Conservation (phyloP, 2,888 invertebrate genomes). For the Mycalesis mineus region DNA sequence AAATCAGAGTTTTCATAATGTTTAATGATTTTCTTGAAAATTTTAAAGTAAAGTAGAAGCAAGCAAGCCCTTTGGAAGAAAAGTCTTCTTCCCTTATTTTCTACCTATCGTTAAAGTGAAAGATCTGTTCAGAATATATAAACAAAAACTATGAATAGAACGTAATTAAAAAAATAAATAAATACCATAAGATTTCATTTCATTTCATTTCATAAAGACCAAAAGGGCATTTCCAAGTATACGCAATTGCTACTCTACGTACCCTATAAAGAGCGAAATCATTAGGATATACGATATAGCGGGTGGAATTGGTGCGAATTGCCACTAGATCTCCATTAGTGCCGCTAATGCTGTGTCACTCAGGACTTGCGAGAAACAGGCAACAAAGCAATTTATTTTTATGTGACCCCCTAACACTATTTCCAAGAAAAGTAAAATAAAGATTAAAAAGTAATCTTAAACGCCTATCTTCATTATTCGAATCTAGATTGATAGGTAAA, state of each 20-base stretch:
- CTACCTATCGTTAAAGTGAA: too few relatives aligned
- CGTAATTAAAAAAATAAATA: background rate
- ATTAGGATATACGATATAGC: slow-evolving; percentile 38
- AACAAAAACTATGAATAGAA: background rate
- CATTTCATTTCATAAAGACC: too few relatives aligned
- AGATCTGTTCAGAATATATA: too few relatives aligned
- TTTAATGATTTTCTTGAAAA: too few relatives aligned
- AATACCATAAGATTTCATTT: slow-evolving; percentile 8
- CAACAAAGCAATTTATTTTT: slow-evolving; percentile 1
- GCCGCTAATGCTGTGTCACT: slow-evolving; percentile 3
- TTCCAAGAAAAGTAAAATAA: background rate
- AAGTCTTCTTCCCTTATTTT: too few relatives aligned
- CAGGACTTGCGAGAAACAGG: background rate
- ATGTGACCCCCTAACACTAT: background rate
- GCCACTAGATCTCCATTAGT: slow-evolving; percentile 19
- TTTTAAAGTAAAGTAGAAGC: too few relatives aligned
- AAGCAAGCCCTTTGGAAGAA: too few relatives aligned
- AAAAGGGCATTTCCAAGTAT: too few relatives aligned
- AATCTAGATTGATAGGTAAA: too few relatives aligned
- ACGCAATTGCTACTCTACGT: slow-evolving; percentile 23
- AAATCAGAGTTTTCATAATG: too few relatives aligned
- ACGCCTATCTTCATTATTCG: too few relatives aligned
- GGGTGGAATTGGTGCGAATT: slow-evolving; percentile 26
- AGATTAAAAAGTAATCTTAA: too few relatives aligned
- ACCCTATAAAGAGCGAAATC: slow-evolving; percentile 31